Base-by-base conservation (phyloP, 2,888 invertebrate genomes). In the Colostygia pectinataria region DNA sequence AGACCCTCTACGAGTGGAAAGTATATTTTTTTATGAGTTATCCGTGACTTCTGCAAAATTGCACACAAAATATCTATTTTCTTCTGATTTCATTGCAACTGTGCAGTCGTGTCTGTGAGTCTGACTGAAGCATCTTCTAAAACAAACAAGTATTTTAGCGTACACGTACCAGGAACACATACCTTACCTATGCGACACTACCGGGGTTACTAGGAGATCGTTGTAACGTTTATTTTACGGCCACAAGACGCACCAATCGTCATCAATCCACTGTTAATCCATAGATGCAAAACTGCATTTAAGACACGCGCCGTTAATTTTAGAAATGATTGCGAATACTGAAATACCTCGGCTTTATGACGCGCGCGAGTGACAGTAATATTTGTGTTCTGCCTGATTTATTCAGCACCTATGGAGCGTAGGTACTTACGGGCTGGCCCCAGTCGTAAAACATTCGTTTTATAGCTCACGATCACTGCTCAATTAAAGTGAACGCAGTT, bases 381-480 rank as follows among this genome's bases (percentile, higher is more conserved):
- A 81, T 82, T 80, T 79, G 81, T 70, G 74, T 70, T 73, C 67
- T 69, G 70, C 67, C 78, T 86, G 84, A 87, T 85, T 85, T 84
- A 86, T 78, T 63, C 62, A 46, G 64, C 69, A 70, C 66, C 45
- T 47, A 71, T 66, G 68, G 60, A 63, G 9, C 23, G 18, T 37
- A 37, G 36, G 33, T 42, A 43, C 43, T 25, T 33, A 18, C 34
- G 37, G 44, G 44, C 24, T 24, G 66, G 57, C 53, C 40, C 59
- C 53, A 52, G 57, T 75, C 80, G 73, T 86, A 84, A 87, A 83
- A 59, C 63, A 63, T 54, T 53, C 59, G 58, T 46, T 83, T 86
- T 85, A 86, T 65, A 63, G 66, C 57, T 58, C 41, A 41, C 51
- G 45, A 51, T 51, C 46, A 41, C 52, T 25, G 41, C 46, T 48